These are phyloP conservation scores for Jordanella pulchra DNA, from an alignment of 2,797 vertebrate genomes.

Conservation along the genomic window DNA sequence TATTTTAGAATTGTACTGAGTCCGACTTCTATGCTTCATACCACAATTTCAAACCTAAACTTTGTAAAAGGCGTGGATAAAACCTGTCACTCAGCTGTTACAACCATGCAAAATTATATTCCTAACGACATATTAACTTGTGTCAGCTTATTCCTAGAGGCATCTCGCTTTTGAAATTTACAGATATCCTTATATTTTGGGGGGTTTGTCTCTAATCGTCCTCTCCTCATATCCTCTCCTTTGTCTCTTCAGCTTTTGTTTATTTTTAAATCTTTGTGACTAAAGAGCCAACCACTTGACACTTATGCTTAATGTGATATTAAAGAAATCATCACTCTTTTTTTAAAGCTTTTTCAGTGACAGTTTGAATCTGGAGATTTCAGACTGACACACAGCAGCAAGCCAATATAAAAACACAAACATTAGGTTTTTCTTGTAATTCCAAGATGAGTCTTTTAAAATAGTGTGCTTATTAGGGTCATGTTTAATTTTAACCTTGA, in stretches of 20 bases:
- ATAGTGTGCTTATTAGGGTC: not conserved
- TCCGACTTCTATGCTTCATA: not conserved
- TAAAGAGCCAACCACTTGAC: constrained; percentile 27
- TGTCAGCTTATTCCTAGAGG: constrained; percentile 22
- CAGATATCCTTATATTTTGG: constrained; percentile 36
- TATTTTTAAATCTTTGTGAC: constrained; percentile 26
- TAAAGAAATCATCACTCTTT: not conserved
- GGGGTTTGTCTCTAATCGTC: constrained; percentile 26
- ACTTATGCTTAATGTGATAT: constrained; percentile 1
- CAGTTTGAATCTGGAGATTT: not conserved
- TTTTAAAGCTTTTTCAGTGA: not conserved
- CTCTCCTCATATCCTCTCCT: constrained; percentile 16
- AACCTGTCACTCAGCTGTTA: constrained; percentile 19
- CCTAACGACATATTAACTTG: not conserved
- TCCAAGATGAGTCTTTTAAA: not conserved
- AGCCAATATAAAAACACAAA: constrained; percentile 3
- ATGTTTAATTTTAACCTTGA: not conserved
- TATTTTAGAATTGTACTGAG: not conserved
- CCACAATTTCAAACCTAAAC: constrained; percentile 3
- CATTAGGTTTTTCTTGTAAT: not conserved
- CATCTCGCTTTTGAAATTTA: constrained; percentile 22
- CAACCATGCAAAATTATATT: not conserved
- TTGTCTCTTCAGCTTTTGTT: constrained; percentile 42
- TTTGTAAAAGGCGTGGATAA: not conserved
- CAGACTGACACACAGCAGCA: constrained; percentile 7